Percentiles rank a stretch among this genome's conserved stretches.
Conservation (phyloP, 1,140 invertebrate species). For the Eubasilissa regina region DNA sequence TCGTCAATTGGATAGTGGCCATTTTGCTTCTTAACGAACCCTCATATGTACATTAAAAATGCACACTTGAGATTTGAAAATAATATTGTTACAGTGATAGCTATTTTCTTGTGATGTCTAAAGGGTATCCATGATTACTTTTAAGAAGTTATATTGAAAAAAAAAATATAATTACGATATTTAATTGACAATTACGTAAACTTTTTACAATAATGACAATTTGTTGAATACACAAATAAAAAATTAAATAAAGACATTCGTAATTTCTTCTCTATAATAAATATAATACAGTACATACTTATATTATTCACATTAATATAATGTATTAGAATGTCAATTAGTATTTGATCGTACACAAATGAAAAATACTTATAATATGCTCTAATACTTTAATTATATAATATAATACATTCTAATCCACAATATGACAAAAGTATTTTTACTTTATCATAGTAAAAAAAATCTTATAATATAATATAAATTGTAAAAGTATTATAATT, state of each 20-base stretch:
- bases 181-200: conserved; percentile 48
- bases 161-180: conserved; percentile 26
- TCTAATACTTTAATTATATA: conserved; percentile 39
- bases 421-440: conserved; percentile 41
- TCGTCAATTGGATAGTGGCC: too few species aligned
- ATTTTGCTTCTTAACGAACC: too few species aligned
- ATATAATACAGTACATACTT: conserved; percentile 37
- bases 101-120: too few species aligned
- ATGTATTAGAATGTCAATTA: conserved; percentile 49
- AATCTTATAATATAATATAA: conserved; percentile 35
- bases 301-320: conserved; percentile 57
- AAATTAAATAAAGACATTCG: conserved; percentile 42
- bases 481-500: conserved; percentile 29
- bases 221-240: conserved; percentile 42
- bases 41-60: too few species aligned
- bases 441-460: conserved; percentile 39
- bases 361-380: conserved; percentile 38
- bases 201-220: conserved; percentile 43
- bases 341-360: conserved; percentile 42
- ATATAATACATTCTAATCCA: conserved; percentile 50
- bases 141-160: too few species aligned
- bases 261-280: conserved; percentile 30
- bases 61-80: too few species aligned
- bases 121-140: too few species aligned
- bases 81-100: too few species aligned